Base-by-base conservation (phyloP, 2,113 vertebrate species). In the Pangasianodon hypophthalmus region DNA sequence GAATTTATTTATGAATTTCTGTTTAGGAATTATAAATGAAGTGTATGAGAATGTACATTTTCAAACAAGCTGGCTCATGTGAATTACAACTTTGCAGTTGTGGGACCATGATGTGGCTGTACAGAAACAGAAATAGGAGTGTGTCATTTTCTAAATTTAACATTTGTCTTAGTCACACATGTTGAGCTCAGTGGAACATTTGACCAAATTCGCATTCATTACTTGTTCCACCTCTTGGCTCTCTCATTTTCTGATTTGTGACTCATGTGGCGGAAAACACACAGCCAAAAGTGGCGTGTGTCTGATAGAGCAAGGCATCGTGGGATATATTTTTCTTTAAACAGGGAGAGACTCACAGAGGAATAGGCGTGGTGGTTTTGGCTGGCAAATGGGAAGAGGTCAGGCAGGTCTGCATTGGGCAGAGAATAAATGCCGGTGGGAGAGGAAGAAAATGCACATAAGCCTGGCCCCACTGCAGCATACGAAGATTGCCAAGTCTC, bases 161-260 rank as follows among this genome's bases (percentile, higher is more conserved):
- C 86, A 79, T 87, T 44, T 46, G 71, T 64, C 41, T 71, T 71
- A 86, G 46, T 89, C 77, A 64, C 58, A 88, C 84, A 89, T 54
- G 69, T 86, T 87, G 52, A 90, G 86, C 77, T 81, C 73, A 91
- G 86, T 90, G 91, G 83, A 91, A 91, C 91, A 77, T 90, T 64
- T 89, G 89, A 90, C 26, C 85, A 52, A 81, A 48, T 91, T 89
- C 50, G 37, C 67, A 79, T 91, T 87, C 77, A 32, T 60, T 64
- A 46, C 60, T 81, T 37, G 77, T 85, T 80, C 52, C 60, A 21
- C 52, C 75, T 62, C 10, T 32, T 80, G 64, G 75, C 73, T 41
- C n/a, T 26, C 67, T 84, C 19, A 83, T 90, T 91, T 86, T 82
- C 75, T 48, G 4, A 64, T 46, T 60, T 81, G 88, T 41, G 48